A percentile compares a stretch with the other conserved stretches of the same genome.
Evolutionary conservation across 2,113 vertebrate species (phyloP).

Genomic region (Eptesicus fuscus): DNA sequence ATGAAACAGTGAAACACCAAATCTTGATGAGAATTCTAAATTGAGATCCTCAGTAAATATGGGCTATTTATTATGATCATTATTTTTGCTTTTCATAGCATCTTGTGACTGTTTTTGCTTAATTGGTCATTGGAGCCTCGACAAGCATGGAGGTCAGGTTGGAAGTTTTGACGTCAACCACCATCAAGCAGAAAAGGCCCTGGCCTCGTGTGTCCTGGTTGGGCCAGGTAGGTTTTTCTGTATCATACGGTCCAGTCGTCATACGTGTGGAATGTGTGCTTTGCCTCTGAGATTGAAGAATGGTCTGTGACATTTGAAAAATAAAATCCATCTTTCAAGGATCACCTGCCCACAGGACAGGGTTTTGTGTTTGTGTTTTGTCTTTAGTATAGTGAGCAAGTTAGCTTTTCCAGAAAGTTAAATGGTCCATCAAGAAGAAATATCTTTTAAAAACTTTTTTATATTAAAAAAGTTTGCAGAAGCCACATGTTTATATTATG

Average conservation of each 20-base stretch:
- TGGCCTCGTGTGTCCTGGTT: conserved; percentile 84
- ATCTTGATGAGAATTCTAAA: not conserved
- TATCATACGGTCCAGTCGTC: not conserved
- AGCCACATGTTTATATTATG: not conserved
- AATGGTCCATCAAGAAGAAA: not conserved
- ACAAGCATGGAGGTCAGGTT: conserved; percentile 82
- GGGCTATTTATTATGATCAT: not conserved
- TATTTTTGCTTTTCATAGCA: not conserved
- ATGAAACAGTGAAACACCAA: not conserved
- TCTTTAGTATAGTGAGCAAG: not conserved
- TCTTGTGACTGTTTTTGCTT: not conserved
- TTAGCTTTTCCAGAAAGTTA: conserved; percentile 3
- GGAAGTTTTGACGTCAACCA: conserved; percentile 81
- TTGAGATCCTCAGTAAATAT: not conserved
- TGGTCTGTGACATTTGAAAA: not conserved
- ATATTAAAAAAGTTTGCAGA: not conserved
- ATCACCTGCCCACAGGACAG: not conserved
- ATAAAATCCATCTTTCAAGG: not conserved
- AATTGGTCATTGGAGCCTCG: not conserved
- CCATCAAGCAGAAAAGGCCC: conserved; percentile 83
- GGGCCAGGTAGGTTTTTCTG: conserved; percentile 78
- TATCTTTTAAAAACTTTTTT: not conserved
- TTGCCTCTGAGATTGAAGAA: not conserved
- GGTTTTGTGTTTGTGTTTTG: not conserved
- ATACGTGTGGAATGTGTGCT: not conserved